Evolutionary conservation across 2,113 vertebrate species (phyloP), one percentile per base, ranked within the genome.

Genomic region (Tychaedon coryphoeus): DNA sequence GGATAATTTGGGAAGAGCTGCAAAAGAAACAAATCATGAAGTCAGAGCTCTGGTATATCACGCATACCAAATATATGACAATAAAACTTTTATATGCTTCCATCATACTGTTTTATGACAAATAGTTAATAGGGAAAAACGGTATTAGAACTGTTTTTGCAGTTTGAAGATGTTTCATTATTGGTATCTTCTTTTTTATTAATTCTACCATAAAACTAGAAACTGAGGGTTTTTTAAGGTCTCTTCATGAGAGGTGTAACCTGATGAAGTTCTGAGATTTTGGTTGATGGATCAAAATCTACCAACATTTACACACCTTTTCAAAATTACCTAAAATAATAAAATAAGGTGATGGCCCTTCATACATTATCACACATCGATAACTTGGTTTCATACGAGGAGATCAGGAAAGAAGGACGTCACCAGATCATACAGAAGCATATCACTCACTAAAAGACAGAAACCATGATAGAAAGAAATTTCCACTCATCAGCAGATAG

Each of bases 81-180:
- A 85, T 92, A 93, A 95, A 95, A 90, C 57, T 91, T 96, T 93
- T 92, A 94, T 89, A 51, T 58, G 34, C 48, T 89, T 87, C 67
- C 77, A 85, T 90, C 26, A 19, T 47, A 62, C 58, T 70, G 75
- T 60, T 95, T 96, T 91, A 95, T 81, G 74, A 69, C 62, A 72
- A 92, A 90, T 11, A 92, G 36, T 93, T 92, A 94, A 83, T 81
- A 92, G 28, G 17, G 19, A 36, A 94, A 94, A 88, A 93, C 33
- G 54, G 50, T 38, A 69, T 69, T 78, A 78, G 65, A 78, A 88
- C 85, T 40, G 48, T 45, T 94, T 96, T 79, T 87, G 31, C 62
- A 91, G 54, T 87, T 87, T 81, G 89, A 93, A 95, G 47, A 78
- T 58, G 47, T 58, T 93, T 85, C 31, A 50, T 78, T 76, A 78